These are phyloP conservation scores for Ophraella communa DNA, from an alignment of 2,888 invertebrate species.

Conservation along the genomic window DNA sequence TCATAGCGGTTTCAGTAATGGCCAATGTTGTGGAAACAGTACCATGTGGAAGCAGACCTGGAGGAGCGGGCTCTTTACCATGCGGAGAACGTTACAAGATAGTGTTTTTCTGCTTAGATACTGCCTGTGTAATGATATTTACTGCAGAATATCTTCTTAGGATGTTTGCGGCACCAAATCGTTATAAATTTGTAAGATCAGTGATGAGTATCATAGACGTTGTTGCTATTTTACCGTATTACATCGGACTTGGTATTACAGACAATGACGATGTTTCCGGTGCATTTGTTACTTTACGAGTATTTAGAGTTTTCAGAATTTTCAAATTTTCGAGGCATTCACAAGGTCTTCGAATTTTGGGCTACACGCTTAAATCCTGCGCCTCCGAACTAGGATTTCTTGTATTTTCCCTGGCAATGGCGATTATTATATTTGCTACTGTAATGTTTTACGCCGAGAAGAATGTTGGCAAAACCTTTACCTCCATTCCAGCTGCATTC, in stretches of 20 bases:
- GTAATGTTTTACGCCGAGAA: conserved; percentile 99
- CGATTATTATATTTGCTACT: conserved; percentile 99
- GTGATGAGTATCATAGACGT: conserved; percentile 99
- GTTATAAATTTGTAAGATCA: conserved; percentile 95
- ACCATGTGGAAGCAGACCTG: conserved; percentile 88
- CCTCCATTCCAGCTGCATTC: conserved; percentile 99
- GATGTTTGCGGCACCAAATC: conserved; percentile 97
- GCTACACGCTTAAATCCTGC: conserved; percentile 98
- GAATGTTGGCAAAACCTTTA: conserved; percentile 96
- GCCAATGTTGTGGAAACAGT: conserved; percentile 99
- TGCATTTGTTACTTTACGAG: conserved; percentile 97
- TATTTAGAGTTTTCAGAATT: conserved; percentile 99
- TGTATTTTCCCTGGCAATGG: conserved; percentile 99
- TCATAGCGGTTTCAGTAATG: conserved; percentile 99
- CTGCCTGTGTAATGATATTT: conserved; percentile 99
- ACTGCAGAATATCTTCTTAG: conserved; percentile 96
- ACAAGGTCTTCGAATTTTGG: conserved; percentile 96
- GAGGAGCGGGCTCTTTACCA: conserved; percentile 84
- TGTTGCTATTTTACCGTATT: conserved; percentile 98
- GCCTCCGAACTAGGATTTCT: conserved; percentile 99
- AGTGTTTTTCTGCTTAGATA: conserved; percentile 98
- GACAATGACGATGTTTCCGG: conserved; percentile 99
- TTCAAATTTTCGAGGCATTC: conserved; percentile 99
- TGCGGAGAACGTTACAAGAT: conserved; percentile 98
- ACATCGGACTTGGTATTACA: conserved; percentile 96